Evolutionary conservation across 2,797 vertebrate species (phyloP).

Genomic region (Spinibarbus caldwelli): DNA sequence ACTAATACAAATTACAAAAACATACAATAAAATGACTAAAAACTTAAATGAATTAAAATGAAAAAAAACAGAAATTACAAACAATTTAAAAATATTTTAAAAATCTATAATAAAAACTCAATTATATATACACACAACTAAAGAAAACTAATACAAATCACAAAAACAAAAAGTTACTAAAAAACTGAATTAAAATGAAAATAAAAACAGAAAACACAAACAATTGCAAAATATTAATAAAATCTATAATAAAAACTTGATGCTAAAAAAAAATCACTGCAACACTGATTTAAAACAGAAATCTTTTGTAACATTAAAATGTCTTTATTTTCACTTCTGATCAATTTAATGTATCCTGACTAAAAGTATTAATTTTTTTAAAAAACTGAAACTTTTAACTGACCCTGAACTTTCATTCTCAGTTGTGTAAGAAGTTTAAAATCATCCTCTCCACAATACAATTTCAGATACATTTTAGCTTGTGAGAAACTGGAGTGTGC

Average conservation of each 20-base stretch:
- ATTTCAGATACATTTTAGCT: constrained; percentile 1
- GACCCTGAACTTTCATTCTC: background rate
- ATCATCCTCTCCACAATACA: background rate
- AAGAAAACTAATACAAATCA: background rate
- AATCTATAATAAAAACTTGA: no score
- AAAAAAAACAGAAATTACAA: no score
- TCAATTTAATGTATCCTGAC: background rate
- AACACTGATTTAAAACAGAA: background rate
- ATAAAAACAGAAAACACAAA: background rate
- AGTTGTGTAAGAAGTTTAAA: background rate
- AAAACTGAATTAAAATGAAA: background rate
- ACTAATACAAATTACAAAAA: no score
- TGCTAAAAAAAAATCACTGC: background rate
- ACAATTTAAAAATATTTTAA: no score
- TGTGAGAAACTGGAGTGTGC: background rate
- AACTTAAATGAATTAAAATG: no score
- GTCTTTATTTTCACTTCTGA: background rate
- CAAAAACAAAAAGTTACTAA: background rate
- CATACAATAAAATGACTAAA: no score
- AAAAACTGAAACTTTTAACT: background rate
- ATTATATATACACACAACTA: no score
- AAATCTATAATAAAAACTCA: no score
- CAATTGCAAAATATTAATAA: background rate
- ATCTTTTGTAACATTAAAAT: background rate
- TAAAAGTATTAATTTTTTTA: background rate